Conservation (phyloP, 2,113 vertebrate genomes). For the Pangasianodon hypophthalmus region DNA sequence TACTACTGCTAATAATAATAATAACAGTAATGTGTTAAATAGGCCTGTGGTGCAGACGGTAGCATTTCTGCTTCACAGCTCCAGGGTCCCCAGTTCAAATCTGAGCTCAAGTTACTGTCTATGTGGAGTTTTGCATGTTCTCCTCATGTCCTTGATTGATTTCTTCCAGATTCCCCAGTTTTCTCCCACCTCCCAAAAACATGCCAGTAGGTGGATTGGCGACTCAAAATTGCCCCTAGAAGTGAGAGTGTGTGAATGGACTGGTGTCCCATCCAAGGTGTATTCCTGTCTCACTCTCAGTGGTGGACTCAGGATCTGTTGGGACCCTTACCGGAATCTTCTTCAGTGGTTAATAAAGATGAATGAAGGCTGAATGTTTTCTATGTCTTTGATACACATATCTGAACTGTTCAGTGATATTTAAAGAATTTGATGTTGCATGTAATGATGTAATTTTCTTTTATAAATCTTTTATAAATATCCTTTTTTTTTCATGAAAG, state of each 20-base stretch:
- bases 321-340: background rate
- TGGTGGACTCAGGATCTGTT: background rate
- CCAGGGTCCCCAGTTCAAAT: background rate
- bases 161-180: background rate
- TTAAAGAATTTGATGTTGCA: background rate
- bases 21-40: background rate
- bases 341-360: background rate
- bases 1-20: background rate
- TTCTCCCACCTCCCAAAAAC: background rate
- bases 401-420: background rate
- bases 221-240: background rate
- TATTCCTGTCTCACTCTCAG: background rate
- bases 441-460: background rate
- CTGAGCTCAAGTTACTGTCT: background rate
- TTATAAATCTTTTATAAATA: too few species aligned
- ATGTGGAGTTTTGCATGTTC: background rate
- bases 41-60: background rate
- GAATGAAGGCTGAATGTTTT: background rate
- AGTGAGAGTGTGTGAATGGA: background rate
- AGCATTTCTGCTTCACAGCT: background rate
- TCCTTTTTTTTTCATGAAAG: background rate
- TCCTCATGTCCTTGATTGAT: background rate
- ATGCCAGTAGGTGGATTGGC: background rate
- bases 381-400: background rate
- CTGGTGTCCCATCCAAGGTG: background rate